Conservation (phyloP, 1,140 invertebrate species). For the Notospermus geniculatus region DNA sequence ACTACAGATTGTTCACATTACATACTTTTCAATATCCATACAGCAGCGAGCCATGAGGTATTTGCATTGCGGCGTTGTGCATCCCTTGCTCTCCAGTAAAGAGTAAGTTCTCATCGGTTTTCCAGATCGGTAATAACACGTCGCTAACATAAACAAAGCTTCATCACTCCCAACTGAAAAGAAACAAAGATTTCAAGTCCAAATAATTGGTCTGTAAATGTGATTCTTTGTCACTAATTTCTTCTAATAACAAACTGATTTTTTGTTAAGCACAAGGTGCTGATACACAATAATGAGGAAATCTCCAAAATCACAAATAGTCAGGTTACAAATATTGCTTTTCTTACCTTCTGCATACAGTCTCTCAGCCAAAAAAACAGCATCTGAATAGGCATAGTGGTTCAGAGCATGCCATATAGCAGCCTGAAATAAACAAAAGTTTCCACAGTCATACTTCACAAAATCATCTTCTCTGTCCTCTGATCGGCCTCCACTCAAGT, state of each 20-base stretch:
- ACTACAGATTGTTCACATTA: constrained; percentile 9
- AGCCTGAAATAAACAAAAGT: too few species aligned
- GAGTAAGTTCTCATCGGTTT: constrained; percentile 69
- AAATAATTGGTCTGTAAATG: too few species aligned
- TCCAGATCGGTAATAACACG: constrained; percentile 90
- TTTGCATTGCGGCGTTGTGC: constrained; percentile 78
- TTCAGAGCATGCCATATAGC: constrained; percentile 81
- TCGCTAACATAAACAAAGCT: constrained; percentile 86
- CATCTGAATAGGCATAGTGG: constrained; percentile 93
- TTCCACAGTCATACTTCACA: too few species aligned
- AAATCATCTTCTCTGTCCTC: too few species aligned
- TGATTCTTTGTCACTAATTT: too few species aligned
- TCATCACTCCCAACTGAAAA: constrained; percentile 66
- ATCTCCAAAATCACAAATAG: too few species aligned
- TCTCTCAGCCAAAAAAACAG: constrained; percentile 93
- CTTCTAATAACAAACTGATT: too few species aligned
- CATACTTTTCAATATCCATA: constrained; percentile 82
- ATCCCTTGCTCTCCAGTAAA: constrained; percentile 74
- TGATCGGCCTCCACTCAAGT: too few species aligned
- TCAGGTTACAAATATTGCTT: too few species aligned
- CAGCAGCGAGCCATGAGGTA: constrained; percentile 91
- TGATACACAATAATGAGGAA: too few species aligned
- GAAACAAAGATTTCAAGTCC: constrained; percentile 14
- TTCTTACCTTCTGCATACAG: constrained; percentile 91
- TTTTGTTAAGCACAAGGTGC: too few species aligned